Evolutionary conservation across 2,888 invertebrate species (phyloP), one percentile per base, ranked within the genome.

Genomic region (Hedychridium roseum): DNA sequence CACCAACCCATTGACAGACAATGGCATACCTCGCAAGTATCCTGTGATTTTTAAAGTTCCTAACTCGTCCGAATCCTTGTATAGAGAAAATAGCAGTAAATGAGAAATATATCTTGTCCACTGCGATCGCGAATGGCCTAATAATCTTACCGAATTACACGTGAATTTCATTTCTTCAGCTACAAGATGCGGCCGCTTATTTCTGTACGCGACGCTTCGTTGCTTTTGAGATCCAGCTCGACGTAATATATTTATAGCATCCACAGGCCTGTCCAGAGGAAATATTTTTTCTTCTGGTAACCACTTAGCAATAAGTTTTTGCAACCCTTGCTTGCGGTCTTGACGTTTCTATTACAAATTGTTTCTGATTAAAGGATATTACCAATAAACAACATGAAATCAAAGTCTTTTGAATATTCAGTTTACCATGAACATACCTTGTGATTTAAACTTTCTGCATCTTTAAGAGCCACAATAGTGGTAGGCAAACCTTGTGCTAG

Each of bases 1-100:
- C 16, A 99, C 84, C 42, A 97, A 82, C 52, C 89, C 85, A 80
- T 98, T 96, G 0, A 92, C 95, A 73, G 91, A 90, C 40, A 98
- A 79, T 2, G 90, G 83, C 70, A 86, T 85, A 1, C 96, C 94
- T 64, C 94, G 84, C 39, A 99, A 78, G 78, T 90, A 97, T 1
- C 98, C 99, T 36, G 90, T 88, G 1, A 97, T 83, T 79, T 90
- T 88, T 21, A 95, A 80, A 11, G 85, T 88, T 5, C 92, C 92
- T 57, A 74, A 72, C 0, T 82, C 80, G 9, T 80, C 76, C 47
- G 56, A 40, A 27, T 57, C 59, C 70, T 73, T n/a, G 14, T 28
- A 39, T 7, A 16, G 43, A 20, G 46, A 17, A n/a, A 50, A 16
- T 32, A 16, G 17, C n/a, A n/a, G n/a, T n/a, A n/a, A n/a, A n/a